phyloP scores from a whole-genome alignment of 2,797 vertebrate species.

The Calcarius lapponicus region DNA sequence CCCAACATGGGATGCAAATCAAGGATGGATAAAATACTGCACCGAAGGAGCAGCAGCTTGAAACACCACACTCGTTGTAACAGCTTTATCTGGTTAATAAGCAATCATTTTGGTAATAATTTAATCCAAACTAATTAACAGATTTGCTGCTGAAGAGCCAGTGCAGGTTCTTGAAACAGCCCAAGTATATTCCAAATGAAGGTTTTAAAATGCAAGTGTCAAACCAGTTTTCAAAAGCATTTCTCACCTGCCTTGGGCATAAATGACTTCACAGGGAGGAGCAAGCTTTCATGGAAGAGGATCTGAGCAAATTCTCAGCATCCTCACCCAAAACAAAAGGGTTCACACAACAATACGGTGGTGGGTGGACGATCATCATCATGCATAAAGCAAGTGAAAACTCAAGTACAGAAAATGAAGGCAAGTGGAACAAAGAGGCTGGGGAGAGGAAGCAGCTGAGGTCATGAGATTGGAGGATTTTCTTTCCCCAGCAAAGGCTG shows the following conservation, averaged over 20 bases:
- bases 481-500: not conserved
- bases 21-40: not conserved
- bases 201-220: constrained; percentile 20
- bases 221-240: constrained; percentile 40
- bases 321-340: not conserved
- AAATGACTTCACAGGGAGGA: constrained; percentile 45
- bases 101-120: not conserved
- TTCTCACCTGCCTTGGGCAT: not conserved
- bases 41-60: not conserved
- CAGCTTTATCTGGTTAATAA: not conserved
- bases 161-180: not conserved
- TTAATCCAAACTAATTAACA: constrained; percentile 27
- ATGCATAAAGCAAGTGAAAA: not conserved
- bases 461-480: not conserved
- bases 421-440: not conserved
- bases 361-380: constrained; percentile 13
- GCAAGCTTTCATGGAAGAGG: not conserved
- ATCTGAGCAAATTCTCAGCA: constrained; percentile 53
- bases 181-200: not conserved
- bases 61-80: not conserved
- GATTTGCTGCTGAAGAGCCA: not conserved
- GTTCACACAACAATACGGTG: not conserved
- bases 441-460: not conserved
- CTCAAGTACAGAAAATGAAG: not conserved
- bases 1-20: accelerated